Evolutionary conservation across 2,797 vertebrate genomes (phyloP), one percentile per base, ranked within the genome.

Genomic region (Enteromius viviparus): DNA sequence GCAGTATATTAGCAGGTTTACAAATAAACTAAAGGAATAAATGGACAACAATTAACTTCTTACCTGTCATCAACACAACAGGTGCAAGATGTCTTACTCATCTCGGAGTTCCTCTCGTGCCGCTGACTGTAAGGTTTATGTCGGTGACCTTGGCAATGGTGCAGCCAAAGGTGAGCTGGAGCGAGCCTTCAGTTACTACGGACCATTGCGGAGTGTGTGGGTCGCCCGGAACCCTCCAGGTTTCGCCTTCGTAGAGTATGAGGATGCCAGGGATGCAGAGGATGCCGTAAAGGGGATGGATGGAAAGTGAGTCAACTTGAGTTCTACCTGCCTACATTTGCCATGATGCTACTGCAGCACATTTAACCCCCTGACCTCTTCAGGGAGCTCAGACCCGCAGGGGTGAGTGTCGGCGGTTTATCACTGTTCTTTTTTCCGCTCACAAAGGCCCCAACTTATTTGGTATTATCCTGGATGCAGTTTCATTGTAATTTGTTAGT

Each of bases 161-260:
- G 95, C 95, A 45, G 95, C 95, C 23, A 96, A 96, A 85, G 95
- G 95, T 81, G 96, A 96, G 83, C 92, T 96, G 87, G 96, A 96
- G 88, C 92, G 94, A 68, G 95, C 95, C 32, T 96, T 96, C 89
- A 96, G 96, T 89, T 96, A 96, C 76, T 96, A 96, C 3, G 95
- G 96, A 3, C 96, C 96, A 0, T 90, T 96, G 85, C 92, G 96
- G 88, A 96, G 94, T 2, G 95, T 96, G 1, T 96, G 96, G 96
- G 95, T 96, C 84, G 95, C 96, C 0, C 92, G 96, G 82, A 96
- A 96, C 90, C 95, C 95, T 62, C 95, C 95, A 3, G 95, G 95
- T 71, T 96, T 96, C 79, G 95, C 95, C 74, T 96, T 96, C 89
- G 94, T 95, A 78, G 93, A 95, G 77, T 95, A 94, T 88, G 93